Percentiles rank a stretch among this genome's conserved stretches.
phyloP scores from a whole-genome alignment of 2,113 vertebrate genomes.

The Ictalurus punctatus region DNA sequence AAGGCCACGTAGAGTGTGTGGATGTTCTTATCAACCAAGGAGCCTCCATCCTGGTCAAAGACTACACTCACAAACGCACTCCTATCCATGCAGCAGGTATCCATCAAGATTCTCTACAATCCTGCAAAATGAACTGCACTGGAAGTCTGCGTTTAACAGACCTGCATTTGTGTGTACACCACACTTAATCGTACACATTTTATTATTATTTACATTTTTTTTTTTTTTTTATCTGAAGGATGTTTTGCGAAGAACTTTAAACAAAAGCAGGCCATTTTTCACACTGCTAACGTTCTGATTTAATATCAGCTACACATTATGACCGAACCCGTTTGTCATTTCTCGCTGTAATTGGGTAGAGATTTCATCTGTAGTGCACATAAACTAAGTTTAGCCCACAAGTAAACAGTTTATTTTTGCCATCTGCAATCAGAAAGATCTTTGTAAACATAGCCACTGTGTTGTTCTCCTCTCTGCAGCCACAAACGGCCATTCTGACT shows the following conservation, averaged over 20 bases:
- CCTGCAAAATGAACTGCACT: background rate
- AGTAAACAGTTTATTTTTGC: background rate
- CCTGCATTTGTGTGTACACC: background rate
- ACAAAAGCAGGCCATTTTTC: background rate
- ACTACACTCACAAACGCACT: conserved; percentile 91
- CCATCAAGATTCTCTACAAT: background rate
- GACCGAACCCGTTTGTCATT: background rate
- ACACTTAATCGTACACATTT: background rate
- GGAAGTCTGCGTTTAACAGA: background rate
- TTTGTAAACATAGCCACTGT: background rate
- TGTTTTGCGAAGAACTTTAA: background rate
- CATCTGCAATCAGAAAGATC: background rate
- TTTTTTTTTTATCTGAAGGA: background rate
- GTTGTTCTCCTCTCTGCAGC: conserved; percentile 68
- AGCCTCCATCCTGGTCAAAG: conserved; percentile 94
- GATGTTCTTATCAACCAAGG: conserved; percentile 97
- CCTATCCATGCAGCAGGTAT: conserved; percentile 96
- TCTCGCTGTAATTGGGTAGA: background rate
- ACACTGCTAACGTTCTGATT: background rate
- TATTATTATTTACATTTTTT: background rate
- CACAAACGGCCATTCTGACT: conserved; percentile 96
- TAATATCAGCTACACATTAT: background rate
- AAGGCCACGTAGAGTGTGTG: conserved; percentile 96
- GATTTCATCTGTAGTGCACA: conserved; percentile 6
- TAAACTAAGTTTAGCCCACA: background rate